These are phyloP conservation scores for Karalla daura DNA, from an alignment of 2,797 vertebrate species.

Conservation along the genomic window DNA sequence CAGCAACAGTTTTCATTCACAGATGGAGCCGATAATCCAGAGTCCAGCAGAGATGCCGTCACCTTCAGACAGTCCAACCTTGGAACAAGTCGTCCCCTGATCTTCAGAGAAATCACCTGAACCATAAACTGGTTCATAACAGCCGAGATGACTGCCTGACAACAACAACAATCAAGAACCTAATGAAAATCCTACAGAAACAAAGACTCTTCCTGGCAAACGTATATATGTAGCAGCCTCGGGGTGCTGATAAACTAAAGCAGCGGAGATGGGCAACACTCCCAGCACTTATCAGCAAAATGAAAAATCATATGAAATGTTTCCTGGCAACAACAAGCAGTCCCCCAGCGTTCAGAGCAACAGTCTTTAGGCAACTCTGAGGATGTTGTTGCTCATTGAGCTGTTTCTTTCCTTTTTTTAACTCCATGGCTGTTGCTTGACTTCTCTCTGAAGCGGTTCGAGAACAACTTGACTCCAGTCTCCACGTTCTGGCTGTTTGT, in stretches of 20 bases:
- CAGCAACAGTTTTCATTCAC: not conserved
- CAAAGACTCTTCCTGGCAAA: conserved; percentile 58
- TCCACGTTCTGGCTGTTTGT: conserved; percentile 8
- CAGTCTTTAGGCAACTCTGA: conserved; percentile 50
- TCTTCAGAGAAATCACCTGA: not conserved
- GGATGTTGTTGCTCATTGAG: conserved; percentile 22
- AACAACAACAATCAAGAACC: conserved; percentile 46
- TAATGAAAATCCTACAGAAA: conserved; percentile 49
- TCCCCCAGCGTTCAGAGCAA: conserved; percentile 45
- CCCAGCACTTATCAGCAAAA: conserved; percentile 67
- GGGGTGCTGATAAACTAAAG: conserved; percentile 60
- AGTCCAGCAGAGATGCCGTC: not conserved
- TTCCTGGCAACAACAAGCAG: conserved; percentile 62
- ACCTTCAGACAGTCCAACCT: not conserved
- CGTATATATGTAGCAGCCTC: conserved; percentile 45
- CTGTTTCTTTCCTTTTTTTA: not conserved
- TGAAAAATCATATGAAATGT: conserved; percentile 65
- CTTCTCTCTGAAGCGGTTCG: conserved; percentile 33
- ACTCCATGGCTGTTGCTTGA: conserved; percentile 29
- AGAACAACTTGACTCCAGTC: conserved; percentile 34
- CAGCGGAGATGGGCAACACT: conserved; percentile 53
- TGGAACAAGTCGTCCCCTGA: not conserved
- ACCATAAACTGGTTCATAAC: conserved; percentile 19
- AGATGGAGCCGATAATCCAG: too few relatives aligned
- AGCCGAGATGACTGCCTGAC: conserved; percentile 19